Percentiles rank a stretch among this genome's conserved stretches.
Conservation (phyloP, 2,113 vertebrate genomes). For the Burhinus oedicnemus region DNA sequence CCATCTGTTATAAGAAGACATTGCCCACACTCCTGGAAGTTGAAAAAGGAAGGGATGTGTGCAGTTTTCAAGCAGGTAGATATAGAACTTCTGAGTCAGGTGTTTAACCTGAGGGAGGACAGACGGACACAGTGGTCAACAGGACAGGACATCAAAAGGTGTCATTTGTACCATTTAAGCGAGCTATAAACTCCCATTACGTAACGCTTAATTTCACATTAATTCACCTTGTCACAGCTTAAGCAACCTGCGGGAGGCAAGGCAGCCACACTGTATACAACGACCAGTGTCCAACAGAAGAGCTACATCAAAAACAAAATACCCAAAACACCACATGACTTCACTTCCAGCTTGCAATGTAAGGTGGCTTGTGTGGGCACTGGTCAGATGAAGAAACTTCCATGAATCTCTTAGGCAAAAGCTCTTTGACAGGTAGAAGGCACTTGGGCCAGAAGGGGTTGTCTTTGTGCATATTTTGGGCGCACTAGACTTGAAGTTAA, state of each 20-base stretch:
- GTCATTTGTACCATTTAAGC: neutral
- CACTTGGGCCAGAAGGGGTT: neutral
- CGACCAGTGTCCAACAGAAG: neutral
- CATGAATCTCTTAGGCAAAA: neutral
- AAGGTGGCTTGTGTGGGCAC: neutral
- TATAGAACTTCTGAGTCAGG: neutral
- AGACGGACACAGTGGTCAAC: neutral
- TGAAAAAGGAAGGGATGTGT: fast-evolving
- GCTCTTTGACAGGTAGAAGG: neutral
- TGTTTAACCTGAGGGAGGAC: neutral
- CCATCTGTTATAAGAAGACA: neutral
- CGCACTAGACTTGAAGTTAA: neutral
- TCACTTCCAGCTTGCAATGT: neutral
- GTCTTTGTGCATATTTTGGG: neutral
- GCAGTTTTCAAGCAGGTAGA: neutral
- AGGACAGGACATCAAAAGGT: neutral
- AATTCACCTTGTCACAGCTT: neutral
- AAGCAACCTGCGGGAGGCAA: neutral
- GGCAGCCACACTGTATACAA: neutral
- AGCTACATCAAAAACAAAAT: fast-evolving
- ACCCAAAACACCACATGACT: neutral
- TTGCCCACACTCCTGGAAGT: neutral
- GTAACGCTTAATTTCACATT: neutral
- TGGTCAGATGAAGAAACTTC: neutral
- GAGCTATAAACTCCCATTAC: neutral